A percentile compares a stretch with the other conserved stretches of the same genome.
Evolutionary conservation across 2,888 invertebrate species (phyloP).

Genomic region (Pterostichus madidus): DNA sequence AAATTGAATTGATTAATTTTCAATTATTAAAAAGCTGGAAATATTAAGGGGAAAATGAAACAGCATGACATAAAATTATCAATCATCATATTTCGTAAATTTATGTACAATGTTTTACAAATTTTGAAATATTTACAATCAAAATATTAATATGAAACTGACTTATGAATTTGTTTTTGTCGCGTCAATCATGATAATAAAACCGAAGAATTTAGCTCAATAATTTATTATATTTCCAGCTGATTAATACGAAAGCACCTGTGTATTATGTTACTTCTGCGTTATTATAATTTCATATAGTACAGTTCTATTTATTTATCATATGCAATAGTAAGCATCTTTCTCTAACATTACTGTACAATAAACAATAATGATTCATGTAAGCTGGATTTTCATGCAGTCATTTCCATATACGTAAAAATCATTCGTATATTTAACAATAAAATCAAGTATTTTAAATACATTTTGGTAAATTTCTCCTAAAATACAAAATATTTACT

Average conservation of each 20-base stretch:
- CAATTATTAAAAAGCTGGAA: constrained; percentile 62
- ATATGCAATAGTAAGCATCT: constrained; percentile 63
- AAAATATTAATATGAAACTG: constrained; percentile 44
- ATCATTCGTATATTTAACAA: constrained; percentile 19
- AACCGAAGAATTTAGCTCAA: constrained; percentile 11
- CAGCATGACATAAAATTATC: constrained; percentile 24
- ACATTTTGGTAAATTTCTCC: neutral
- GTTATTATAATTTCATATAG: constrained; percentile 60
- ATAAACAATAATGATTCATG: constrained; percentile 64
- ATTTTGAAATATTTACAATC: constrained; percentile 60
- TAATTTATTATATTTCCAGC: constrained; percentile 53
- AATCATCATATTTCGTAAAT: constrained; percentile 35
- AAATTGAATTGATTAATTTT: constrained; percentile 43
- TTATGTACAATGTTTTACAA: constrained; percentile 58
- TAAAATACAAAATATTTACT: constrained; percentile 1
- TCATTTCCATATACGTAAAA: constrained; percentile 49
- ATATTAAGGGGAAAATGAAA: constrained; percentile 39
- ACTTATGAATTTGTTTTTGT: constrained; percentile 3
- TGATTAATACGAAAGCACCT: constrained; percentile 63
- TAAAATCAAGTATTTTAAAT: constrained; percentile 9
- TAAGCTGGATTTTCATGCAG: constrained; percentile 63
- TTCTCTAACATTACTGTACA: constrained; percentile 64
- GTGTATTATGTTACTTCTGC: constrained; percentile 61
- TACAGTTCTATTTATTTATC: constrained; percentile 63
- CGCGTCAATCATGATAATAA: constrained; percentile 9